Conservation (phyloP, 2,888 invertebrate species). For the Mesorhabditis belari region DNA sequence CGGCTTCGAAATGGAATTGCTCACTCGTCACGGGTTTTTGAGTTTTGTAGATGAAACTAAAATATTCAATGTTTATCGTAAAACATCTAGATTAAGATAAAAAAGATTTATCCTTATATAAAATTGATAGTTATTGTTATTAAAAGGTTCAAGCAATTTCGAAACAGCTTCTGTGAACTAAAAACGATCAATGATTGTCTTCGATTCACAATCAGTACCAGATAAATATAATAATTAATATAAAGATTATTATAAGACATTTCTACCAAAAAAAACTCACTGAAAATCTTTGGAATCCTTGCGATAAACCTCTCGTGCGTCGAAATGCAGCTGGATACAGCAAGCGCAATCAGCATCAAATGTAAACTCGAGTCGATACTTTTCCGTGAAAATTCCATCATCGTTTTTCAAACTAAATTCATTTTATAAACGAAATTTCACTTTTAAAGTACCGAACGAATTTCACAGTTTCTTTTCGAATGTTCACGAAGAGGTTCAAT, state of each 20-base stretch:
- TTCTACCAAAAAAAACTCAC: slow-evolving; percentile 22
- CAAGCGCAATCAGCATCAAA: slow-evolving; percentile 93
- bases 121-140: no score
- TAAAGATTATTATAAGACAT: slow-evolving; percentile 4
- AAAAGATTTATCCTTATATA: no score
- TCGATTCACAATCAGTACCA: not conserved
- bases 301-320: slow-evolving; percentile 81
- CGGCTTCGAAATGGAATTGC: slow-evolving; percentile 74
- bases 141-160: no score
- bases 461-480: slow-evolving; percentile 87
- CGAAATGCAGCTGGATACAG: slow-evolving; percentile 87
- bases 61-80: not conserved
- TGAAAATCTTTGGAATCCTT: slow-evolving; percentile 18
- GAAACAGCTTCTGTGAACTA: no score
- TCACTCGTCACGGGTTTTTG: slow-evolving; percentile 51
- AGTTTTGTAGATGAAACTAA: slow-evolving; percentile 56
- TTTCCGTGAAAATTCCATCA: slow-evolving; percentile 22
- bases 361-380: slow-evolving; percentile 89
- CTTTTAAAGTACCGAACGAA: slow-evolving; percentile 66
- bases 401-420: slow-evolving; percentile 14
- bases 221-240: slow-evolving; percentile 4
- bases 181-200: not conserved
- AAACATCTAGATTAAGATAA: not conserved
- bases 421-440: not conserved
- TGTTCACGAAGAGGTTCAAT: slow-evolving; percentile 86